Evolutionary conservation across 2,113 vertebrate species (phyloP).

Genomic region (Daubentonia madagascariensis): DNA sequence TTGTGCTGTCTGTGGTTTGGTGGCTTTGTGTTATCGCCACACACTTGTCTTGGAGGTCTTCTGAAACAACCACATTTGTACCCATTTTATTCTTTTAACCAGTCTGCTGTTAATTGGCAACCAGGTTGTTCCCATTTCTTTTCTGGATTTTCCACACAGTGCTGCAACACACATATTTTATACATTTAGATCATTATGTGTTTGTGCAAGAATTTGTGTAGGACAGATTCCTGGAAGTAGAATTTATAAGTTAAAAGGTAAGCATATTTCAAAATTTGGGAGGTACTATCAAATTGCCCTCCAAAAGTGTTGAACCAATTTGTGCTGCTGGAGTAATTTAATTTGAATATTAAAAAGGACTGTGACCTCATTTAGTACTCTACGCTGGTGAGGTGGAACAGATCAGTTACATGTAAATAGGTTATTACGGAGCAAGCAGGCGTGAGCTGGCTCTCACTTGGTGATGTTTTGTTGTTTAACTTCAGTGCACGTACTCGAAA

Average conservation of each 20-base stretch:
- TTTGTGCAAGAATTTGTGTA: background rate
- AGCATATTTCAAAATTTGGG: background rate
- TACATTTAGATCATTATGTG: background rate
- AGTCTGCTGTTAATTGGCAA: background rate
- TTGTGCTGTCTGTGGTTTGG: background rate
- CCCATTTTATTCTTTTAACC: background rate
- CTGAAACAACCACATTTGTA: background rate
- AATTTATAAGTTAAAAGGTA: background rate
- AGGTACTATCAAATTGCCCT: background rate
- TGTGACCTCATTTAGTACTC: background rate
- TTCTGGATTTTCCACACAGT: background rate
- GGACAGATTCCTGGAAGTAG: background rate
- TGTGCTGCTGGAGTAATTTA: background rate
- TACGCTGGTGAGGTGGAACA: background rate
- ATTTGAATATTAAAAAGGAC: constrained; percentile 44
- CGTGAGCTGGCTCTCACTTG: background rate
- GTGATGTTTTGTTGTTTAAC: background rate
- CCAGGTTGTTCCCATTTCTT: fast-evolving
- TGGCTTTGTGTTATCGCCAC: background rate
- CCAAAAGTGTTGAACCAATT: background rate
- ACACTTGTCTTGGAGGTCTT: background rate
- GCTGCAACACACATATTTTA: background rate
- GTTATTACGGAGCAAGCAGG: background rate
- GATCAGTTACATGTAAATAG: background rate
- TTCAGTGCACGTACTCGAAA: background rate